Base-by-base conservation (phyloP, 2,797 vertebrate species). In the Gorsachius magnificus region DNA sequence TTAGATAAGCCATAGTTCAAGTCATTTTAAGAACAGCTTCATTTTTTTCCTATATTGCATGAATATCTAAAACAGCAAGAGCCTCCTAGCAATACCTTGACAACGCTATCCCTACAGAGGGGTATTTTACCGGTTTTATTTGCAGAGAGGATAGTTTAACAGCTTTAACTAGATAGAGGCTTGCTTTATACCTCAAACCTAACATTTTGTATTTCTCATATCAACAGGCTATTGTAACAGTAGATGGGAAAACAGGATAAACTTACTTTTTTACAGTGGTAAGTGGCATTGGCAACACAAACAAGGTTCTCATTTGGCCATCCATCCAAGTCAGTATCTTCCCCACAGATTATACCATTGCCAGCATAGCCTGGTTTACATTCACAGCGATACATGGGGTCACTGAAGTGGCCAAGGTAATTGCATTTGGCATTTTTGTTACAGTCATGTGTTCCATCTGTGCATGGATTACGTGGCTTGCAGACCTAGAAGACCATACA, bases 341-440 rank as follows among this genome's bases (percentile, higher is more conserved):
- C 99, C 86, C 99, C 99, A 3, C 99, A 99, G 94, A 99, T 99
- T 51, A 98, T 98, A 64, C 99, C 99, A 7, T 99, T 99, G 58
- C 99, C 99, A 2, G 99, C 99, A 25, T 99, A 99, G n/a, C 99
- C 99, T 38, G 99, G 99, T 96, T 97, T 99, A 98, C 99, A 99
- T 97, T 99, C 99, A 25, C 99, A 99, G 83, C 99, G 99, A 98
- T 98, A 99, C 99, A 99, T 99, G 89, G 99, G 98, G 57, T 99
- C 99, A 3, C 99, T 99, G 97, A 98, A 99, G 94, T 99, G 98
- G 63, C 99, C 99, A 97, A 99, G 98, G 97, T 99, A 99, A 97
- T 99, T 99, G 96, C 99, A 99, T 95, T 99, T 99, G 97, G 99
- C 99, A 22, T 99, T 99, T 97, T 98, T 99, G 97, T 99, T 99